Percentiles rank a stretch among this genome's conserved stretches.
These are phyloP conservation scores for Columba janthina DNA, from an alignment of 2,113 vertebrate genomes.

Conservation along the genomic window DNA sequence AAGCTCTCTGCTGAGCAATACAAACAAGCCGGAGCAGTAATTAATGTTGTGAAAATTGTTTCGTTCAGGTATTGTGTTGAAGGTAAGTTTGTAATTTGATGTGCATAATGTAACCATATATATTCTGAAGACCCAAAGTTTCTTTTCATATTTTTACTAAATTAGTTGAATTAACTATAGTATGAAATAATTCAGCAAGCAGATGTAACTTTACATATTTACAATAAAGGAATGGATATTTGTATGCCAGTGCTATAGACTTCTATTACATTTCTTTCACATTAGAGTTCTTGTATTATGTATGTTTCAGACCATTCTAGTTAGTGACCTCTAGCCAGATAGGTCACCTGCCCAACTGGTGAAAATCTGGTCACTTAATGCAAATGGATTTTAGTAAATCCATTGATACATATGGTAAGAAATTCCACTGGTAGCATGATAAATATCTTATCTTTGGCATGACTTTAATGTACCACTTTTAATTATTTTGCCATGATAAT, in stretches of 20 bases:
- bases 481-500: slow-evolving; percentile 39
- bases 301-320: not conserved
- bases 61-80: slow-evolving; percentile 75
- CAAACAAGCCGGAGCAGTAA: slow-evolving; percentile 61
- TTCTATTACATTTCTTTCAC: not conserved
- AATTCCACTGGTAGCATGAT: slow-evolving; percentile 36
- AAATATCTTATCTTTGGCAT: slow-evolving; percentile 48
- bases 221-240: not conserved
- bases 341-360: not conserved
- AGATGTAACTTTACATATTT: not conserved
- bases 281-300: not conserved
- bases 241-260: not conserved
- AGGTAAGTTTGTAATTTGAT: slow-evolving; percentile 35
- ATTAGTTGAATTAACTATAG: not conserved
- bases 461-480: slow-evolving; percentile 16
- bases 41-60: slow-evolving; percentile 71
- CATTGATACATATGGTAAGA: slow-evolving; percentile 1
- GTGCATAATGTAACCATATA: not conserved
- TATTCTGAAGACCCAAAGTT: not conserved
- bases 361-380: not conserved
- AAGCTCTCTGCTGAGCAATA: slow-evolving; percentile 79
- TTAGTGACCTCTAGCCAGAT: not conserved
- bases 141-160: not conserved
- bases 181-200: not conserved
- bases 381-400: not conserved